phyloP scores from a whole-genome alignment of 2,888 invertebrate species.

The Adela reaumurella region DNA sequence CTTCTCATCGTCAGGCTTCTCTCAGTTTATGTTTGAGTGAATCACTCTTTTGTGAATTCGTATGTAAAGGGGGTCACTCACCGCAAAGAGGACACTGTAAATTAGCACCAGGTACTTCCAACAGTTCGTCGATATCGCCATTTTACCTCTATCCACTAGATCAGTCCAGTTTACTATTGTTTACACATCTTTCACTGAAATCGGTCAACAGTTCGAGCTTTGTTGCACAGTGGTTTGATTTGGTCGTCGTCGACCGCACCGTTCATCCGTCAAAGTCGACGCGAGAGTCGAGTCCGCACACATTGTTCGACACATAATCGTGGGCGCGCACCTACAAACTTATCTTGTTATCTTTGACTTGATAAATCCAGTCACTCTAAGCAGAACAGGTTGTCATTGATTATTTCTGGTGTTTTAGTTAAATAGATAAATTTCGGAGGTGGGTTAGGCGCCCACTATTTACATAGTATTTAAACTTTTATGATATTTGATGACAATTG shows the following conservation, averaged over 20 bases:
- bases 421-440: too few species aligned
- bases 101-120: constrained; percentile 50
- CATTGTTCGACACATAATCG: not conserved
- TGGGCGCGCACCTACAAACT: not conserved
- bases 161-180: not conserved
- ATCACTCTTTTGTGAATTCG: too few species aligned
- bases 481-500: too few species aligned
- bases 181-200: not conserved
- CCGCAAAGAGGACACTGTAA: constrained; percentile 46
- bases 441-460: too few species aligned
- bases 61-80: constrained; percentile 22
- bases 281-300: not conserved
- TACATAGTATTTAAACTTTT: too few species aligned
- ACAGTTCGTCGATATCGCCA: constrained; percentile 47
- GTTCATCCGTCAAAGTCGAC: not conserved
- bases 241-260: not conserved
- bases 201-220: not conserved
- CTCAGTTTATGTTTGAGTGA: too few species aligned
- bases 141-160: constrained; percentile 15
- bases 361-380: not conserved
- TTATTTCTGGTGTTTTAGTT: too few species aligned
- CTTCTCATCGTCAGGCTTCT: too few species aligned
- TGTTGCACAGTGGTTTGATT: too few species aligned
- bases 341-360: not conserved
- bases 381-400: too few species aligned